Conservation (phyloP, 1,140 invertebrate species). For the Pectinophora gossypiella region DNA sequence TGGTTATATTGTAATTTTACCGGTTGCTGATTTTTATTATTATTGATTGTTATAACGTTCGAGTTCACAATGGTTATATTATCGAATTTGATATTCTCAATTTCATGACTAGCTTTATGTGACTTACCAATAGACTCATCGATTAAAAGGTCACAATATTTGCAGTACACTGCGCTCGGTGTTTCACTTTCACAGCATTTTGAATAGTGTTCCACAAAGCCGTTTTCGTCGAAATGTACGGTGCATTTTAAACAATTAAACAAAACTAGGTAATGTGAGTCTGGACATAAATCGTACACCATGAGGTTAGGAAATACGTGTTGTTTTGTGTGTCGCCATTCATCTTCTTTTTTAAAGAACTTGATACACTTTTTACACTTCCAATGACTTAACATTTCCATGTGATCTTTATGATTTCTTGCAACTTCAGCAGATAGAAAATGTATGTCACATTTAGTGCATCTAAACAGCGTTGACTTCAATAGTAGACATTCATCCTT, state of each 20-base stretch:
- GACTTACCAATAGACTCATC: constrained; percentile 7
- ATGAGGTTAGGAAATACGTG: constrained; percentile 31
- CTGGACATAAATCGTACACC: constrained; percentile 24
- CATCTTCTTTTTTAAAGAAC: constrained; percentile 41
- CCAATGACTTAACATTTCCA: constrained; percentile 36
- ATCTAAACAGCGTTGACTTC: constrained; percentile 39
- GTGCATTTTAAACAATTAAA: constrained; percentile 42
- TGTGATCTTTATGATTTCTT: constrained; percentile 34
- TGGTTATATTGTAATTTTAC: background rate
- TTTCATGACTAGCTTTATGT: background rate
- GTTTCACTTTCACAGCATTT: constrained; percentile 24
- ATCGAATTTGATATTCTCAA: background rate
- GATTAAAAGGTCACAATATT: constrained; percentile 39
- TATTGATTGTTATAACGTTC: too few species aligned
- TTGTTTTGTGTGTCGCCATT: constrained; percentile 35
- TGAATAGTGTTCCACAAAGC: constrained; percentile 26
- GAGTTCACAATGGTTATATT: background rate
- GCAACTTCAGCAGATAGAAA: constrained; percentile 38
- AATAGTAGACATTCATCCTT: constrained; percentile 7
- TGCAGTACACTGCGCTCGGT: constrained; percentile 28
- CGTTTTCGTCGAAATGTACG: constrained; percentile 34
- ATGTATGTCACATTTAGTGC: constrained; percentile 39
- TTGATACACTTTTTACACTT: constrained; percentile 37
- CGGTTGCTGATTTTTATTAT: too few species aligned
- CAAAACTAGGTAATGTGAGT: constrained; percentile 20